Percentiles rank a stretch among this genome's conserved stretches.
Conservation (phyloP, 1,140 invertebrate species). For the Solen grandis region DNA sequence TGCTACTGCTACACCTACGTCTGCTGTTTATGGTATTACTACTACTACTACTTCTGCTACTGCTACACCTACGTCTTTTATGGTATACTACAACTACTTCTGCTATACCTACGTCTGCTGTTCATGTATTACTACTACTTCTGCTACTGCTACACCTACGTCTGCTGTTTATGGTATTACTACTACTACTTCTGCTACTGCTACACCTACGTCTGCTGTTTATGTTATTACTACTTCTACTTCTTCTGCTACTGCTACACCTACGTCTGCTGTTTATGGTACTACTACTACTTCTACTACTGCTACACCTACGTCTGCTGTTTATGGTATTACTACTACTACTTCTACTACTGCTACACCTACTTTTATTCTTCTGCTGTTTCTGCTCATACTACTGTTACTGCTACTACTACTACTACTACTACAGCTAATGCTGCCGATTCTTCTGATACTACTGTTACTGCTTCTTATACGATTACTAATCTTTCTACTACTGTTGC, state of each 20-base stretch:
- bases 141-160: background rate
- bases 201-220: background rate
- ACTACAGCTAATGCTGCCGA: background rate
- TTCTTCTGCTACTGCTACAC: constrained; percentile 23
- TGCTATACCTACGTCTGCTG: too few relatives aligned
- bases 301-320: background rate
- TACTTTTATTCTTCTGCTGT: background rate
- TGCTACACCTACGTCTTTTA: background rate
- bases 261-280: background rate
- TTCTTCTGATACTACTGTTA: too few relatives aligned
- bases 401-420: constrained; percentile 13
- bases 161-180: background rate
- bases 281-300: constrained; percentile 6
- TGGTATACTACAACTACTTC: background rate
- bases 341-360: background rate
- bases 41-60: constrained; percentile 4
- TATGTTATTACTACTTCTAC: background rate
- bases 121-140: background rate
- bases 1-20: background rate
- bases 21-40: background rate
- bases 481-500: too few relatives aligned
- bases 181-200: background rate
- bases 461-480: too few relatives aligned
- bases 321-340: constrained; percentile 3
- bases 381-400: background rate